Evolutionary conservation across 2,888 invertebrate genomes (phyloP).

Genomic region (Philereme vetulata): DNA sequence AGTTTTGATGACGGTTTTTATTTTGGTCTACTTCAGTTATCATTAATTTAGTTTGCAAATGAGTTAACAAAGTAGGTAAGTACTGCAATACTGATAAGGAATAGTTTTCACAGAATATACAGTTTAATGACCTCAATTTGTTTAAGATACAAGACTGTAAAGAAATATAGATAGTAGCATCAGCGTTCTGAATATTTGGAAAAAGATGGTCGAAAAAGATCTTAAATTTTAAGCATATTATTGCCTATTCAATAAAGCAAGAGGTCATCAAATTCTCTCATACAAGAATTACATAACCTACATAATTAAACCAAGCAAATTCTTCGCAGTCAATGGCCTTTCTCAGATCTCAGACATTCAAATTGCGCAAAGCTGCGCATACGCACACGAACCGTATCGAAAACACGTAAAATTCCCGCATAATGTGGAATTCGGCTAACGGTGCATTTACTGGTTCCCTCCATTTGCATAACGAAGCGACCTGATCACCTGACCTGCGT

Average conservation of each 20-base stretch:
- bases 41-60: conserved; percentile 10
- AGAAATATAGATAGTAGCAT: too few species aligned
- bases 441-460: conserved; percentile 38
- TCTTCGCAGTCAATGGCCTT: conserved; percentile 3
- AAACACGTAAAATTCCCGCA: conserved; percentile 39
- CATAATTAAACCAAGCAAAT: conserved; percentile 5
- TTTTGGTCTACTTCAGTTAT: conserved; percentile 20
- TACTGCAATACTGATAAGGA: conserved; percentile 13
- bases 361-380: conserved; percentile 24
- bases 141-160: too few species aligned
- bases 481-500: conserved; percentile 22
- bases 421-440: conserved; percentile 42
- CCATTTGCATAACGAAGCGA: conserved; percentile 36
- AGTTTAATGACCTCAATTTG: not conserved
- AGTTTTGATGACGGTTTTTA: conserved; percentile 5
- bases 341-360: conserved; percentile 14
- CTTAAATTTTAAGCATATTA: too few species aligned
- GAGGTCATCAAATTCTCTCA: too few species aligned
- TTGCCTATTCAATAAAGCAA: too few species aligned
- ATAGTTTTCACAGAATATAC: not conserved
- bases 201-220: too few species aligned
- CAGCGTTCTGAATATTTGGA: too few species aligned
- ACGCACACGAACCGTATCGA: conserved; percentile 31
- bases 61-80: not conserved
- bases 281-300: conserved; percentile 1